A percentile compares a stretch with the other conserved stretches of the same genome.
These are phyloP conservation scores for Enteromius trimaculatus DNA, from an alignment of 2,797 vertebrate genomes.

Conservation along the genomic window DNA sequence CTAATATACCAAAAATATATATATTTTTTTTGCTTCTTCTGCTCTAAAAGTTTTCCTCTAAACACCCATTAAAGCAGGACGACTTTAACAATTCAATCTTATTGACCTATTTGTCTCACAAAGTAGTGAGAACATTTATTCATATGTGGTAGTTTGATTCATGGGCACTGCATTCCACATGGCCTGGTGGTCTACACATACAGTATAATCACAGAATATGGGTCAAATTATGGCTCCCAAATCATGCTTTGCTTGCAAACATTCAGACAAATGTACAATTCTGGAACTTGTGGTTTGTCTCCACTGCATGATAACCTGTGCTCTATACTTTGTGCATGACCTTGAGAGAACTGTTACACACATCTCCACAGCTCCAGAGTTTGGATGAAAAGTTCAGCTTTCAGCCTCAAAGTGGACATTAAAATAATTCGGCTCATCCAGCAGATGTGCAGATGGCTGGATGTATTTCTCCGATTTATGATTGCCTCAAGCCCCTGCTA, in stretches of 20 bases:
- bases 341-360: not conserved
- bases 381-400: not conserved
- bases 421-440: not conserved
- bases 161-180: no score
- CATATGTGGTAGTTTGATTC: no score
- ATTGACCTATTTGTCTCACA: no score
- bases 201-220: not conserved
- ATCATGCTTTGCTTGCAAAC: not conserved
- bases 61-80: no score
- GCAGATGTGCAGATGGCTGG: constrained; percentile 15
- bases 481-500: constrained; percentile 13
- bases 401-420: constrained; percentile 19
- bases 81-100: no score
- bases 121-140: no score
- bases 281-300: constrained; percentile 6
- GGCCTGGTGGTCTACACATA: no score
- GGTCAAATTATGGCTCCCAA: not conserved
- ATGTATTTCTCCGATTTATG: not conserved
- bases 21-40: no score
- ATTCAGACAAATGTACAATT: not conserved
- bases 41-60: no score
- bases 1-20: no score
- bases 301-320: constrained; percentile 15
- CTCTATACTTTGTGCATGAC: not conserved
- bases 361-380: not conserved